Evolutionary conservation across 92 coral and sea anemone genomes (phyloP), one percentile per base, ranked within the genome.

Genomic region (Micromussa lordhowensis): DNA sequence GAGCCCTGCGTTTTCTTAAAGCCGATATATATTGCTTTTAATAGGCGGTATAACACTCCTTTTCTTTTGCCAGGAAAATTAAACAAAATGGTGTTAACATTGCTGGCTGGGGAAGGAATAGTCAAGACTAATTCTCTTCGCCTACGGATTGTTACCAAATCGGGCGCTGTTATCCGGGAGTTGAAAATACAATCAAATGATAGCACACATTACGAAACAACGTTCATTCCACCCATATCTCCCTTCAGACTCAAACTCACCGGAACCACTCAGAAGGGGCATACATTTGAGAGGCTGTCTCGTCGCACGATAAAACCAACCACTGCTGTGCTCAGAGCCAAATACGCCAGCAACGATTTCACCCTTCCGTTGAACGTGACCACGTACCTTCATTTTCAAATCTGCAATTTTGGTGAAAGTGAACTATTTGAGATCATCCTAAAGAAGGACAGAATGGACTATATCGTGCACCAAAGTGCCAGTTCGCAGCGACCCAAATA

Each of bases 221-320:
- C 75, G 32, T 63, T 96, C 63, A 92, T 79, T 28, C 94, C 96
- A 13, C 78, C 16, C 14, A 48, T 79, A 16, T 79, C 89, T 75
- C 88, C 93, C 68, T 96, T 93, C 85, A 92, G 91, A 76, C 92
- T 96, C 1, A 90, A 92, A 68, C 89, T 96, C 40, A 83, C 44
- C 14, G 99, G 99, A 31, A 89, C 44, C 57, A 96, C 99, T 35
- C 93, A 74, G 29, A 75, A 75, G 1, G 92, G 95, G 4, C 85
- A 83, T 26, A 68, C 83, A 6, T 94, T 94, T 88, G 91, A 94
- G 72, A 87, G 97, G 29, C 75, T 94, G 32, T 94, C 97, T 30
- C 93, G 94, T 24, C 90, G 89, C 38, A 80, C 30, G n/a, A 93
- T 95, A 31, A 86, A 88, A 70, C 96, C 99, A 15, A 88, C 94